Evolutionary conservation across 2,113 vertebrate species (phyloP), one percentile per base, ranked within the genome.

Genomic region (Phaethon lepturus): DNA sequence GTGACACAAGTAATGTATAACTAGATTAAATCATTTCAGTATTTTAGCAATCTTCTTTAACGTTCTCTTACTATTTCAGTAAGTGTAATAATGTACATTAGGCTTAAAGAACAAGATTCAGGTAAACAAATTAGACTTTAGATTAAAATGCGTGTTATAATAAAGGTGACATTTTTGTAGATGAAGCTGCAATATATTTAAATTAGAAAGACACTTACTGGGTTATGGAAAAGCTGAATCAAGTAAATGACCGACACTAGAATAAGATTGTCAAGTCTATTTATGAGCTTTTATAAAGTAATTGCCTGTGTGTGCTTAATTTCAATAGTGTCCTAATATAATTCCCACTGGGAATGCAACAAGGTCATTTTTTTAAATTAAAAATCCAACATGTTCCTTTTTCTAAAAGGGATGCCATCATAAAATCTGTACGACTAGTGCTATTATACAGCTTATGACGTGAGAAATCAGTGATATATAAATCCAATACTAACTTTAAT

Each of bases 231-330:
- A 59, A 71, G 22, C 20, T 95, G 76, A 91, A 78, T 72, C 69
- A 95, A 96, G 26, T 72, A 87, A 97, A 95, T 89, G 69, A 94
- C 64, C 3, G 8, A 78, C 76, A 72, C 25, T 44, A 75, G 64
- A 95, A 75, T 53, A 90, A 89, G 26, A 78, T 80, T 94, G 53
- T 72, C 60, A 40, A 79, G 24, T 24, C 44, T 80, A 44, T 86
- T 96, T 87, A 95, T 75, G 71, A 83, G 68, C 13, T 55, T 87
- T 96, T 67, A 62, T 78, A 82, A 95, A 97, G 90, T 88, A 62
- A 95, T 95, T 81, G 62, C 62, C 38, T 40, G 19, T 7, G 18
- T 90, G 11, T 62, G 38, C 84, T 96, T 96, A 93, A 90, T 95
- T 80, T 96, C 17, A 62, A 40, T 66, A 96, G 17, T 68, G 25